Base-by-base conservation (phyloP, 2,113 vertebrate species). In the Cheilinus undulatus region DNA sequence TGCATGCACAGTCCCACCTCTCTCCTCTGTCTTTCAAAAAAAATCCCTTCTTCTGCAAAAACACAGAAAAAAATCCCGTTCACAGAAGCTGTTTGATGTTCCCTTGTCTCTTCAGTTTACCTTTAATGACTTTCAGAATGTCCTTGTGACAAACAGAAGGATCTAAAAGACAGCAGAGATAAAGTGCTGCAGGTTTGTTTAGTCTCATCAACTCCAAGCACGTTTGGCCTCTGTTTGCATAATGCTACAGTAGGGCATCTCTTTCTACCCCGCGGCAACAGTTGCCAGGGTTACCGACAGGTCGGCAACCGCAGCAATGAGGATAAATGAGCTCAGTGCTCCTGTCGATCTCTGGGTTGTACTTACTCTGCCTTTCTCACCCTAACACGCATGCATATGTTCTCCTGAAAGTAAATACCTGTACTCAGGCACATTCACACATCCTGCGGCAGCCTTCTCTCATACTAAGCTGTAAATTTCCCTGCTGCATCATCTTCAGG, bases 221-320 rank as follows among this genome's bases (percentile, higher is more conserved):
- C 63, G 32, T 76, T 72, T 87, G 81, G 66, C 69, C 68, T 85
- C 30, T 60, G 65, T 67, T 76, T 92, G 80, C 86, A 62, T 83
- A 78, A 78, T 67, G 69, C 73, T 87, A 87, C 82, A 83, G 80
- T 80, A 82, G 84, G 77, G 46, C 81, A 76, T 50, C 77, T 79
- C 76, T 81, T 50, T 43, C 57, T 62, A 57, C 46, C 84, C 69
- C 22, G 34, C 17, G 6, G 86, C 83, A 77, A 81, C 82, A 83
- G 87, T 91, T 87, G 76, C 88, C 65, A 84, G 70, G 89, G 87
- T 89, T 91, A 88, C 83, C 32, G 9, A 82, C 77, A 80, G 85
- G 80, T 90, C 78, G 57, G 62, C 64, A 62, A 69, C 73, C 27
- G 5, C 70, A 49, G 66, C 28, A 26, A 80, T 74, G 83, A 82